Evolutionary conservation across 2,113 vertebrate genomes (phyloP).

Genomic region (Dipodomys merriami): DNA sequence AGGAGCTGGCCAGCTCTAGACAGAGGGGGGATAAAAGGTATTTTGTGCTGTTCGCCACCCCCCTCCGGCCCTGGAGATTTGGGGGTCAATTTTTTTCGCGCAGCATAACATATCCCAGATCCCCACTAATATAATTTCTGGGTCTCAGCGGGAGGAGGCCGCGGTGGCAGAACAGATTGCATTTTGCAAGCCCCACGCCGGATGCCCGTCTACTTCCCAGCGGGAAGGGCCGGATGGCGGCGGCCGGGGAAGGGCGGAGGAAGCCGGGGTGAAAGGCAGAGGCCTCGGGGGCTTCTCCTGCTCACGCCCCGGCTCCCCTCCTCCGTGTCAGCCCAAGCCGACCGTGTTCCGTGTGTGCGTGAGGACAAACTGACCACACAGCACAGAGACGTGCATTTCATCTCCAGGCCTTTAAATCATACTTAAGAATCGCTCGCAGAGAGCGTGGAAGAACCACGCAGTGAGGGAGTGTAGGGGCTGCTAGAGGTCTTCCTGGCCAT

Average conservation of each 20-base stretch:
- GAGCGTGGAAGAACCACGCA: background rate
- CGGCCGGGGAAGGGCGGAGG: background rate
- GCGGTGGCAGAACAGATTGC: background rate
- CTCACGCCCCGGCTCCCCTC: background rate
- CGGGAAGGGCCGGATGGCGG: too few species aligned
- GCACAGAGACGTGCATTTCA: background rate
- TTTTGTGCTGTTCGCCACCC: background rate
- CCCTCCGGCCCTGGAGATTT: background rate
- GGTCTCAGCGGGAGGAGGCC: background rate
- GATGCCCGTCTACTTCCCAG: background rate
- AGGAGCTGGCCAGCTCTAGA: background rate
- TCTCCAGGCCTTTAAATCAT: background rate
- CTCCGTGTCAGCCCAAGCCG: background rate
- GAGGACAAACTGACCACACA: background rate
- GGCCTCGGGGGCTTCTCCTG: background rate
- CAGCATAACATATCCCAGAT: background rate
- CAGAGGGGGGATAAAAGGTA: background rate
- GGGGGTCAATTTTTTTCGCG: background rate
- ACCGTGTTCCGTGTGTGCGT: background rate
- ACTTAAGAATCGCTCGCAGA: background rate
- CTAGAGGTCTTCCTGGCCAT: too few species aligned
- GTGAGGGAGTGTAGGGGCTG: background rate
- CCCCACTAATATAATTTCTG: slow-evolving; percentile 16
- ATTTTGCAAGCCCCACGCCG: background rate
- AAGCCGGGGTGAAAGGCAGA: background rate